A percentile compares a stretch with the other conserved stretches of the same genome.
phyloP scores from a whole-genome alignment of 1,140 invertebrate species.

The Xylocopa sonorina region DNA sequence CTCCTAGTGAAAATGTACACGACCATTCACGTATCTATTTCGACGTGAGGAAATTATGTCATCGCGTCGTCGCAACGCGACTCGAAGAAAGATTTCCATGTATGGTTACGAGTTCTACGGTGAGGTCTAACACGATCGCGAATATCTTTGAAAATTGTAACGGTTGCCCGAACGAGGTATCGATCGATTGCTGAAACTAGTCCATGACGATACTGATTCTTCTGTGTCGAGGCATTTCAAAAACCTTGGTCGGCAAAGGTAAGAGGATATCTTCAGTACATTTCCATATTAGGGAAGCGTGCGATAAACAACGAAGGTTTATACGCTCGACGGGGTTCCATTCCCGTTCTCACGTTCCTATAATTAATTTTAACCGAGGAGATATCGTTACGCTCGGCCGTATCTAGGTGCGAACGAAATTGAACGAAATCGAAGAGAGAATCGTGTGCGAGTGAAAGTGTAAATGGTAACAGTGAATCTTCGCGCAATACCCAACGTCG shows the following conservation, averaged over 20 bases:
- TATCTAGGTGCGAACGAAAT: background rate
- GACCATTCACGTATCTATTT: slow-evolving; percentile 6
- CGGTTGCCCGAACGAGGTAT: slow-evolving; percentile 13
- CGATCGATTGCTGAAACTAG: slow-evolving; percentile 18
- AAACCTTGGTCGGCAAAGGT: slow-evolving; percentile 14
- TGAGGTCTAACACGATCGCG: background rate
- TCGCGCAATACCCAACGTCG: slow-evolving; percentile 1
- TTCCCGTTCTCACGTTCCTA: too few relatives aligned
- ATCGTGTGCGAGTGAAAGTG: background rate
- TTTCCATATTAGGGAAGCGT: slow-evolving; percentile 10
- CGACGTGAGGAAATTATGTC: slow-evolving; percentile 49
- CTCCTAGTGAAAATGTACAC: slow-evolving; percentile 21
- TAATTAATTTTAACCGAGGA: too few relatives aligned
- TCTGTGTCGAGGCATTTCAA: background rate
- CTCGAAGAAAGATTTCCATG: slow-evolving; percentile 50
- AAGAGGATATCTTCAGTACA: slow-evolving; percentile 22
- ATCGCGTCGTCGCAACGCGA: slow-evolving; percentile 32
- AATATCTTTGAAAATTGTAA: slow-evolving; percentile 28
- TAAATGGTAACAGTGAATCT: too few relatives aligned
- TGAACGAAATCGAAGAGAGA: background rate
- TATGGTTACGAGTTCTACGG: slow-evolving; percentile 44
- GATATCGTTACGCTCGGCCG: background rate
- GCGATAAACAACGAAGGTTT: slow-evolving; percentile 3
- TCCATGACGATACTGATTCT: background rate
- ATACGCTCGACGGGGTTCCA: too few relatives aligned